Conservation (phyloP, 2,797 vertebrate species). For the Tapera naevia region DNA sequence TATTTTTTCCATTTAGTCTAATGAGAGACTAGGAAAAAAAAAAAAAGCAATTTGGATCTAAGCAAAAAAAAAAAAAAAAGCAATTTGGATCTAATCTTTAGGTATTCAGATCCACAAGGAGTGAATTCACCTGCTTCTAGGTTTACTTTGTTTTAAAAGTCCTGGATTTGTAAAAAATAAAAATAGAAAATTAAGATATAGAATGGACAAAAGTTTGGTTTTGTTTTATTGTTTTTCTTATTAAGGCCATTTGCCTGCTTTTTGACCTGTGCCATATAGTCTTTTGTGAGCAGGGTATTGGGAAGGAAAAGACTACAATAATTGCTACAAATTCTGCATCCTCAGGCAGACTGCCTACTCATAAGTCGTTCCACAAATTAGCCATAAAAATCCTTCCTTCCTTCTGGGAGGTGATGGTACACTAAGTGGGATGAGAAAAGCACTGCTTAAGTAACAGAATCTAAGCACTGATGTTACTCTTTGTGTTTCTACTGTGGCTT, state of each 20-base stretch:
- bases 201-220: fast-evolving
- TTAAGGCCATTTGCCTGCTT: not conserved
- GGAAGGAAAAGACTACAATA: not conserved
- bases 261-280: not conserved
- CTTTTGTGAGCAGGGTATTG: not conserved
- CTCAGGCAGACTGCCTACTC: not conserved
- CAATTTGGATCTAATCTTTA: not conserved
- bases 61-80: not conserved
- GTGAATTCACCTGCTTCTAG: not conserved
- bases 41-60: not conserved
- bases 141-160: not conserved
- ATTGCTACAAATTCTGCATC: not conserved
- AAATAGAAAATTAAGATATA: not conserved
- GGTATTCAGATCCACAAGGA: not conserved
- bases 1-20: not conserved
- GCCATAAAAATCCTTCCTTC: not conserved
- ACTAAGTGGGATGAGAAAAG: not conserved
- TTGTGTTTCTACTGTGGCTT: not conserved
- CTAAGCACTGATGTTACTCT: not conserved
- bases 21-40: not conserved
- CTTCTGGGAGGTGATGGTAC: not conserved
- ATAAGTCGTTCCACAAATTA: not conserved
- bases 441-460: not conserved
- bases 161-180: not conserved
- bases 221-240: not conserved